phyloP scores from a whole-genome alignment of 2,888 invertebrate genomes.

The Meteorus cinctellus region DNA sequence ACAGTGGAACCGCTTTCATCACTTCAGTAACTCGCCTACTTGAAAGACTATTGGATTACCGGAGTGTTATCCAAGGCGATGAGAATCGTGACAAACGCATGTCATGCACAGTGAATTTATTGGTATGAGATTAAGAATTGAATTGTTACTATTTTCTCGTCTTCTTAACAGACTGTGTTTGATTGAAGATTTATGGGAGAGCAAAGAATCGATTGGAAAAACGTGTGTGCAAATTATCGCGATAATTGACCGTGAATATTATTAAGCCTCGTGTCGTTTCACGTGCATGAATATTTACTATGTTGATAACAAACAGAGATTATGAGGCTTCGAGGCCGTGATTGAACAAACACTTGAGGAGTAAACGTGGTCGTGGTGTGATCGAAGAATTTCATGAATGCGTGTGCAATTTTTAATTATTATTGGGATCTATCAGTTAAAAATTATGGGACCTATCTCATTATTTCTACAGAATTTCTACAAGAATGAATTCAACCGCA shows the following conservation, averaged over 20 bases:
- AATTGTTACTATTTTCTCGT: background rate
- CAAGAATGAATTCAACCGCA: slow-evolving; percentile 94
- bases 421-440: background rate
- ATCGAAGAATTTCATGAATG: background rate
- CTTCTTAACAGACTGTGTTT: background rate
- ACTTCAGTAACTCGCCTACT: slow-evolving; percentile 91
- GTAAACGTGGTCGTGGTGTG: background rate
- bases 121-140: slow-evolving; percentile 76
- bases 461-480: slow-evolving; percentile 86
- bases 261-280: slow-evolving; percentile 35
- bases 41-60: slow-evolving; percentile 92
- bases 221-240: slow-evolving; percentile 37
- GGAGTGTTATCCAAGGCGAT: slow-evolving; percentile 95
- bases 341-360: slow-evolving; percentile 20
- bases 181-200: background rate
- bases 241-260: slow-evolving; percentile 51
- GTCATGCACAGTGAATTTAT: slow-evolving; percentile 95
- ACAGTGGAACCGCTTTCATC: slow-evolving; percentile 93
- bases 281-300: background rate
- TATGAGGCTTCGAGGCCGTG: slow-evolving; percentile 19
- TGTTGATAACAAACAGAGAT: slow-evolving; percentile 12
- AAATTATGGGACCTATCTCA: slow-evolving; percentile 53
- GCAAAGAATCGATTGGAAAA: slow-evolving; percentile 11
- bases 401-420: background rate
- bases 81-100: slow-evolving; percentile 96